Base-by-base conservation (phyloP, 1,140 invertebrate species). In the Lepidurus apus region DNA sequence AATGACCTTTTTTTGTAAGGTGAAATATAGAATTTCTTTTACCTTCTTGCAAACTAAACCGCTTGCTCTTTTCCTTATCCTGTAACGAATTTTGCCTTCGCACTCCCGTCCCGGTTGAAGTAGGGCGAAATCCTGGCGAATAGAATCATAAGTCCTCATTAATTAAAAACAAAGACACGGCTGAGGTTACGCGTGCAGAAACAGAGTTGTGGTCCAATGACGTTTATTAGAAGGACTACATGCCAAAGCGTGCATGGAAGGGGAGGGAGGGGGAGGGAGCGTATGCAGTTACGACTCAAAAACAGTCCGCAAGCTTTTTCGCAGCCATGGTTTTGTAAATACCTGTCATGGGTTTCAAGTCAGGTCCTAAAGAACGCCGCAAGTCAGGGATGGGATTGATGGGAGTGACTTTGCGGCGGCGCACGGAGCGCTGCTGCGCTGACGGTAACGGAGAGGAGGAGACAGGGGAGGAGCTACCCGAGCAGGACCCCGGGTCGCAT, bases 331-430 rank as follows among this genome's bases (percentile, higher is more conserved):
- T 11, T 13, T 44, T 43, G 13, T 7, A 17, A 79, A 76, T 81
- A 81, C 80, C 80, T 81, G 80, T 80, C 43, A 81, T 78, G 76
- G 65, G 74, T 75, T 79, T 75, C 21, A 79, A 74, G 26, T 80
- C 73, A 77, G 77, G 42, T 65, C 42, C 77, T 53, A 81, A 79
- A 73, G 90, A 90, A 87, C 91, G 91, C 86, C 93, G 91, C 85
- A 94, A 90, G 89, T 93, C 92, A 85, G 93, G 93, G 86, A 94
- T 94, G 85, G 92, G 90, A 85, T 87, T 86, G 84, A 90, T 89
- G 82, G 90, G 88, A 65, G 53, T 65, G 53, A 65, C 53, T 65
- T 65, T 65, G 13, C 53, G 53, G 8, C 53, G 53, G 9, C 53
- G 53, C 6, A 65, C 53, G 6, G 53, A 65, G 53, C 53, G 53